A percentile compares a stretch with the other conserved stretches of the same genome.
Conservation (phyloP, 2,888 invertebrate genomes). For the Philaethria dido region DNA sequence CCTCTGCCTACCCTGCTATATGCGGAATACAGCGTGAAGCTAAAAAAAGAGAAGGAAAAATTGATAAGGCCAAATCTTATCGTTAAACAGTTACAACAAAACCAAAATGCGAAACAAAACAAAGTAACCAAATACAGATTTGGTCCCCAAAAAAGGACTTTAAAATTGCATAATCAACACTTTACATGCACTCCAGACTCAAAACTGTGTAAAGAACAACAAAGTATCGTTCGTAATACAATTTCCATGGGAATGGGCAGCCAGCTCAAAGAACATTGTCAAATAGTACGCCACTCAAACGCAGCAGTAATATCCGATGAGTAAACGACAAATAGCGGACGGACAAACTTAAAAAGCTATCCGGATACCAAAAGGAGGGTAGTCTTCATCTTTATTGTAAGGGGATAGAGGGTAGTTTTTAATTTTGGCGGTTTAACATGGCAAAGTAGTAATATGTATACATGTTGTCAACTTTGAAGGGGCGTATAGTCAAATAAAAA, state of each 20-base stretch:
- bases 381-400: conserved; percentile 31
- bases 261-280: conserved; percentile 61
- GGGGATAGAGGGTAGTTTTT: conserved; percentile 18
- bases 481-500: conserved; percentile 78
- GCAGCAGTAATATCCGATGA: conserved; percentile 69
- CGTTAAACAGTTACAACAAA: not conserved
- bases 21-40: too few species aligned
- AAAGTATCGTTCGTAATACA: conserved; percentile 59
- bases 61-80: too few species aligned
- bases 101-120: not conserved
- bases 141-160: conserved; percentile 5
- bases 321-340: conserved; percentile 63
- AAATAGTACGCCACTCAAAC: conserved; percentile 63
- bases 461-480: conserved; percentile 79
- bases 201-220: conserved; percentile 54
- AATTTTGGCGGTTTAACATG: not conserved
- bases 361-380: not conserved
- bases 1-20: too few species aligned
- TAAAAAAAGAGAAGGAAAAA: too few species aligned
- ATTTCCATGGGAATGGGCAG: conserved; percentile 68
- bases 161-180: conserved; percentile 18
- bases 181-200: conserved; percentile 36
- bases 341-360: conserved; percentile 48
- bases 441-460: conserved; percentile 55
- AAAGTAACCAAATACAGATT: not conserved